These are phyloP conservation scores for Calidris pygmaea DNA, from an alignment of 2,113 vertebrate species.

Conservation along the genomic window DNA sequence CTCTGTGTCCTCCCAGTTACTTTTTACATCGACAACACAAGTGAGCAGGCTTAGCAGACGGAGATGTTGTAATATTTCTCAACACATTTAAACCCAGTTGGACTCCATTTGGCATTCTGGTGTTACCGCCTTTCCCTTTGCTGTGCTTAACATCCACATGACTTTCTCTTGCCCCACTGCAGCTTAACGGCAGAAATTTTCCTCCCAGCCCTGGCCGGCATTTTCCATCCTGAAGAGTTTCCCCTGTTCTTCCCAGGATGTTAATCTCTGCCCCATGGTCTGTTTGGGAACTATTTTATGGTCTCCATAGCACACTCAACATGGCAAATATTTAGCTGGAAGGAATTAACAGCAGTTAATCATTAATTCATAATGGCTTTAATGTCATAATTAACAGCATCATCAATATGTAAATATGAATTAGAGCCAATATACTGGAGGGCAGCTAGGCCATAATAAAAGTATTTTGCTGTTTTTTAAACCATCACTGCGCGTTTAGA, in stretches of 20 bases:
- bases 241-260: background rate
- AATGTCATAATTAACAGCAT: constrained; percentile 38
- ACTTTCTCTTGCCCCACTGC: background rate
- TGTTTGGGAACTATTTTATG: background rate
- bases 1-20: background rate
- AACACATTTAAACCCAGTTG: background rate
- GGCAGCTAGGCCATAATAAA: background rate
- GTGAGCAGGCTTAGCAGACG: background rate
- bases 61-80: background rate
- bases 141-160: rapidly evolving
- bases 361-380: constrained; percentile 21
- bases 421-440: background rate
- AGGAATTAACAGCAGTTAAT: constrained; percentile 47
- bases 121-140: background rate
- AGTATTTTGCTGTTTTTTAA: background rate
- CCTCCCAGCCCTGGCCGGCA: background rate
- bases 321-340: constrained; percentile 50
- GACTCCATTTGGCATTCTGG: background rate
- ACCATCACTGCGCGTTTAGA: background rate
- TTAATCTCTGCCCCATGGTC: background rate
- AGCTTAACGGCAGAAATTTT: background rate
- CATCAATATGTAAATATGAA: constrained; percentile 20
- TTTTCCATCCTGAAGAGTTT: background rate
- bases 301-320: background rate
- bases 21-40: background rate